phyloP scores from a whole-genome alignment of 2,797 vertebrate species.

The Crenuchus spilurus region DNA sequence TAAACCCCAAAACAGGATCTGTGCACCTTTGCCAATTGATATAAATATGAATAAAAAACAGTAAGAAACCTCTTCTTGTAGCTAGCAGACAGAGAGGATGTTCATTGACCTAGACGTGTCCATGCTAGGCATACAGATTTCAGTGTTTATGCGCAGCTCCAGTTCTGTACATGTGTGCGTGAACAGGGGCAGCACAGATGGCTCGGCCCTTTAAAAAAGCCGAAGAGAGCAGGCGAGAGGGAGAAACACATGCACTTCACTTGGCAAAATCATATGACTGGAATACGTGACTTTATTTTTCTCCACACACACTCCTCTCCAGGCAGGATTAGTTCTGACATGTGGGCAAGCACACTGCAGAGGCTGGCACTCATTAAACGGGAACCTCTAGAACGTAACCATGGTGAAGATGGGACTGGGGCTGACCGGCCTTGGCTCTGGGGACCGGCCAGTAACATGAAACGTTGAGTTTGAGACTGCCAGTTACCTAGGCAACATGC shows the following conservation, averaged over 20 bases:
- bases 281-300: constrained; percentile 28
- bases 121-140: not conserved
- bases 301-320: constrained; percentile 35
- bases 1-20: not conserved
- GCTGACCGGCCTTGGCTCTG: constrained; percentile 55
- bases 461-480: constrained; percentile 43
- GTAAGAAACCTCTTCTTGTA: not conserved
- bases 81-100: not conserved
- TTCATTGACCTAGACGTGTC: not conserved
- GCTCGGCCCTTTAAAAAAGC: not conserved
- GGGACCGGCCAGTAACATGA: constrained; percentile 49
- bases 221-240: not conserved
- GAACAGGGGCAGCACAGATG: not conserved
- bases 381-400: constrained; percentile 54
- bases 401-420: constrained; percentile 55
- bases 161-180: not conserved
- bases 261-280: constrained; percentile 25
- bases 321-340: constrained; percentile 49
- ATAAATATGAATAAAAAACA: not conserved
- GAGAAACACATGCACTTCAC: not conserved
- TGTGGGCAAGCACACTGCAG: constrained; percentile 28
- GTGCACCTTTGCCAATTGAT: not conserved
- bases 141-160: not conserved
- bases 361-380: constrained; percentile 57
- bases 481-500: constrained; percentile 57